These are phyloP conservation scores for Dioctria rufipes DNA, from an alignment of 2,888 invertebrate species.

Conservation along the genomic window DNA sequence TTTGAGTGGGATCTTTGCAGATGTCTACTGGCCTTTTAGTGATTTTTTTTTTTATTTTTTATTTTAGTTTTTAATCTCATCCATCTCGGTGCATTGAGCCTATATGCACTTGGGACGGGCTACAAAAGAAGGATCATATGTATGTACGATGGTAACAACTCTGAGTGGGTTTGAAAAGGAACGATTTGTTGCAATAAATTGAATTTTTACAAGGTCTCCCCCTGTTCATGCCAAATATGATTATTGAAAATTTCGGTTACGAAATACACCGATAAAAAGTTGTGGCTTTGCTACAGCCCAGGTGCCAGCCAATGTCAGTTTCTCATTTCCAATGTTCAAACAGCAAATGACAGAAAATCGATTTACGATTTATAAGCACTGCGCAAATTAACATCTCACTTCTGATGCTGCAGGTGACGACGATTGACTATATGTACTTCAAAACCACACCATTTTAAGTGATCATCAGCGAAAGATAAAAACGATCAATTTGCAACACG, in stretches of 20 bases:
- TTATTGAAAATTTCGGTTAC: neutral
- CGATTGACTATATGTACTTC: too few species aligned
- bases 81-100: constrained; percentile 16
- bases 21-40: constrained; percentile 30
- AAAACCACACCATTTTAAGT: too few species aligned
- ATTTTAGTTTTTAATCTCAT: constrained; percentile 7
- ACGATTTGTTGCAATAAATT: constrained; percentile 50
- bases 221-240: constrained; percentile 7
- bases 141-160: neutral
- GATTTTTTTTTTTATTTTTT: constrained; percentile 12
- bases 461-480: neutral
- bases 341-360: too few species aligned
- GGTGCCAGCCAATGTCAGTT: too few species aligned
- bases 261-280: too few species aligned
- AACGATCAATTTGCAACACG: constrained; percentile 3
- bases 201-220: constrained; percentile 21
- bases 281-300: neutral
- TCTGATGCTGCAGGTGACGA: too few species aligned
- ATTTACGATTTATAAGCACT: too few species aligned
- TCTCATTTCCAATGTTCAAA: too few species aligned
- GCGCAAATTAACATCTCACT: too few species aligned
- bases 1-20: constrained; percentile 42
- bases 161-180: constrained; percentile 28
- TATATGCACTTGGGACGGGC: constrained; percentile 17
- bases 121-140: neutral